Evolutionary conservation across 2,113 vertebrate species (phyloP).

Genomic region (Hemiscyllium ocellatum): DNA sequence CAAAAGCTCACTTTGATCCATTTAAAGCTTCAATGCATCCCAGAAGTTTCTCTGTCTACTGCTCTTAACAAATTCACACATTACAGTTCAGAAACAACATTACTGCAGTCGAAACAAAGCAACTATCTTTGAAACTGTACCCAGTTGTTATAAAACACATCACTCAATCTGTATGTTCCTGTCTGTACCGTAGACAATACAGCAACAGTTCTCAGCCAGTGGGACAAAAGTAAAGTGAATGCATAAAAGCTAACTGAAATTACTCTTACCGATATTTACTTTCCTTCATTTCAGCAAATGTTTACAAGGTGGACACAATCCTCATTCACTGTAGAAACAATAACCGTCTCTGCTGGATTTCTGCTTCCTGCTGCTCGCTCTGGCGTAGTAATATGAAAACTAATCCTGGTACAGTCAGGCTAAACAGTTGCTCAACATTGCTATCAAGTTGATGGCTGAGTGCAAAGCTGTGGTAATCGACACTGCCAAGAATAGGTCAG

Average conservation of each 20-base stretch:
- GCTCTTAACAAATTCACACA: neutral
- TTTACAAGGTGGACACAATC: neutral
- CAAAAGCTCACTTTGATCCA: neutral
- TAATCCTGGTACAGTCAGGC: neutral
- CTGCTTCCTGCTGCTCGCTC: neutral
- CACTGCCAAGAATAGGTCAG: neutral
- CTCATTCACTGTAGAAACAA: neutral
- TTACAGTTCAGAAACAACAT: neutral
- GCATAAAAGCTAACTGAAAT: neutral
- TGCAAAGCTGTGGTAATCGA: neutral
- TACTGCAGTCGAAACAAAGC: neutral
- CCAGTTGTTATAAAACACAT: neutral
- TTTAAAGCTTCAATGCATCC: neutral
- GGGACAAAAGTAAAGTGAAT: neutral
- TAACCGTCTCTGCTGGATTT: neutral
- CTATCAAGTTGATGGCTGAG: neutral
- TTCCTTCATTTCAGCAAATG: slow-evolving; percentile 26
- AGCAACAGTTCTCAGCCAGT: neutral
- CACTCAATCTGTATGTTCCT: neutral
- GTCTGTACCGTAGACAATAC: neutral
- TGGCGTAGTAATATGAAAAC: neutral
- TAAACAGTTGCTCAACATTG: neutral
- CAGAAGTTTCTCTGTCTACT: neutral
- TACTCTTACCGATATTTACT: slow-evolving; percentile 19
- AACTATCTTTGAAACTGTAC: neutral